Evolutionary conservation across 2,797 vertebrate genomes (phyloP).

Genomic region (Botia almorhae): DNA sequence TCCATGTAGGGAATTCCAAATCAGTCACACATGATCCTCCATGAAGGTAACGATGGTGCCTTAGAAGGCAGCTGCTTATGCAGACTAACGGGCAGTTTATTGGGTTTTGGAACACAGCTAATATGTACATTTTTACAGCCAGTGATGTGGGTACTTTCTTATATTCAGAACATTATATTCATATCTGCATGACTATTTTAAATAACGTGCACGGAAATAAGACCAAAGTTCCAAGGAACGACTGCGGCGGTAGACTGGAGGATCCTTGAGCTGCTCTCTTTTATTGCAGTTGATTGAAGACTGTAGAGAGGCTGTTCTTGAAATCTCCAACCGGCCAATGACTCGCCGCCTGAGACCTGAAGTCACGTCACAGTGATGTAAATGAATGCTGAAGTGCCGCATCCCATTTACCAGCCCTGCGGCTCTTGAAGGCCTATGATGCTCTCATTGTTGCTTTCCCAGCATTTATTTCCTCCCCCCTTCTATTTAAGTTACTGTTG

Average conservation of each 20-base stretch:
- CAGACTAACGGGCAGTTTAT: background rate
- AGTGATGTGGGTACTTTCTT: background rate
- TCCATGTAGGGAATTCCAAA: no score
- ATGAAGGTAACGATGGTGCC: no score
- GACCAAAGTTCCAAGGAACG: slow-evolving; percentile 78
- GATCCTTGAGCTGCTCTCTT: slow-evolving; percentile 82
- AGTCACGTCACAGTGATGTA: slow-evolving; percentile 85
- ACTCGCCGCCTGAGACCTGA: slow-evolving; percentile 79
- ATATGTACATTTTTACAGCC: slow-evolving; percentile 21
- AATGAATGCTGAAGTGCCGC: slow-evolving; percentile 85
- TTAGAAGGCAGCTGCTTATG: no score
- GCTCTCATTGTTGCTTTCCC: slow-evolving; percentile 63
- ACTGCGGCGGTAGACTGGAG: slow-evolving; percentile 79
- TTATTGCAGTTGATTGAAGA: slow-evolving; percentile 85
- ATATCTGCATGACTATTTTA: slow-evolving; percentile 74
- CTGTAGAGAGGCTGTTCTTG: slow-evolving; percentile 75
- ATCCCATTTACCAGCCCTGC: slow-evolving; percentile 77
- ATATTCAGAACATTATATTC: slow-evolving; percentile 65
- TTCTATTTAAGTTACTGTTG: slow-evolving; percentile 9
- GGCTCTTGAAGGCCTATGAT: slow-evolving; percentile 75
- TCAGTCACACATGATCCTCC: no score
- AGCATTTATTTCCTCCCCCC: background rate
- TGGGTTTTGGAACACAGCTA: background rate
- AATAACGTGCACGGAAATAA: slow-evolving; percentile 81
- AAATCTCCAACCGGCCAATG: slow-evolving; percentile 78